Evolutionary conservation across 2,113 vertebrate species (phyloP), one percentile per base, ranked within the genome.

Genomic region (Nanger granti): DNA sequence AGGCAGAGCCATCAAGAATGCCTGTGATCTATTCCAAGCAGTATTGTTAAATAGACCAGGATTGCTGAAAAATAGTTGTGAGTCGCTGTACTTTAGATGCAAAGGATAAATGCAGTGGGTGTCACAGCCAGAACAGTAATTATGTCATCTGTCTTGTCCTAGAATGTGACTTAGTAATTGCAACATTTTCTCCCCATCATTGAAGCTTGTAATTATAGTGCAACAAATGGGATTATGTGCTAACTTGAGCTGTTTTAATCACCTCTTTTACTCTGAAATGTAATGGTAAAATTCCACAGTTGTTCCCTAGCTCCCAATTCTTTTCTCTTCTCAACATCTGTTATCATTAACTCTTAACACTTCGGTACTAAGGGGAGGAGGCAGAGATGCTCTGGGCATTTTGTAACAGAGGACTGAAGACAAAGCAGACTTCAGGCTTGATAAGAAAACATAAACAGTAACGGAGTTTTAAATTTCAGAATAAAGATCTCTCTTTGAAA

Each of bases 151-250:
- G 98, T 98, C 99, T 98, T 98, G 98, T 98, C 98, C 97, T 98
- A 98, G 98, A 98, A 98, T 98, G 98, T 99, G 99, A 99, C 99
- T 98, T 96, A 95, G 98, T 99, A 99, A 99, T 99, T 99, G 99
- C 98, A 98, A 98, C 98, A 96, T 98, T 98, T 98, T 99, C 98
- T 98, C 97, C 49, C 98, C 98, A 98, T 99, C 99, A 98, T 97
- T 95, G 98, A 98, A 98, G 98, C 99, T 98, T 99, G 98, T 99
- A 99, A 99, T 99, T 99, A 99, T 98, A 98, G 98, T 98, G 98
- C 98, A 98, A 97, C 98, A 98, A 98, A 98, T 96, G 93, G 98
- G 98, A 96, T 98, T 98, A 97, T 98, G 83, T 97, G 98, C 98
- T 98, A 98, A 98, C 98, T 99, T 98, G 73, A 95, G 97, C 96